These are phyloP conservation scores for Epinephelus malabaricus DNA, from an alignment of 2,797 vertebrate species.

Conservation along the genomic window DNA sequence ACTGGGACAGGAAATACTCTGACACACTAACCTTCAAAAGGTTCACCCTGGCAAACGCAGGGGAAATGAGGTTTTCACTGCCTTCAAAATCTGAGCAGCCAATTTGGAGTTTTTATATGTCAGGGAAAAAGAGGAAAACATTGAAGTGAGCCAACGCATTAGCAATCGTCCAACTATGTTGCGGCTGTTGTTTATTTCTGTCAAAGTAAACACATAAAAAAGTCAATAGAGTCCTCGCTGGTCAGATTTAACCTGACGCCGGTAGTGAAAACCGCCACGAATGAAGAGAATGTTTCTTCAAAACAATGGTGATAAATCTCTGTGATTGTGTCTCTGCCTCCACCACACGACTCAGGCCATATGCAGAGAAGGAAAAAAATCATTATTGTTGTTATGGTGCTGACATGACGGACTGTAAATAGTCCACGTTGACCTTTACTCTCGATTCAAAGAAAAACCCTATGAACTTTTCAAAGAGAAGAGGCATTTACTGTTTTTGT, in stretches of 20 bases:
- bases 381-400: slow-evolving; percentile 73
- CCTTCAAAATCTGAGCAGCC: slow-evolving; percentile 65
- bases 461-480: slow-evolving; percentile 75
- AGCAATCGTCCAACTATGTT: slow-evolving; percentile 80
- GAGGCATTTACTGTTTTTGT: slow-evolving; percentile 81
- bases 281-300: slow-evolving; percentile 79
- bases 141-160: slow-evolving; percentile 73
- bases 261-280: slow-evolving; percentile 78
- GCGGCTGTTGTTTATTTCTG: slow-evolving; percentile 84
- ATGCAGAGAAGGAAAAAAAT: slow-evolving; percentile 44
- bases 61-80: slow-evolving; percentile 72
- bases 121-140: slow-evolving; percentile 71
- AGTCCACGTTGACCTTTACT: slow-evolving; percentile 65
- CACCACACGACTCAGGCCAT: slow-evolving; percentile 67
- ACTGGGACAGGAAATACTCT: slow-evolving; percentile 70
- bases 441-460: slow-evolving; percentile 69
- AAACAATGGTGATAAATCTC: slow-evolving; percentile 79
- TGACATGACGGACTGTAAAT: slow-evolving; percentile 76
- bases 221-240: slow-evolving; percentile 71
- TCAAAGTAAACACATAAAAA: slow-evolving; percentile 85
- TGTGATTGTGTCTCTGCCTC: slow-evolving; percentile 64
- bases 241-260: slow-evolving; percentile 77
- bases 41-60: slow-evolving; percentile 67
- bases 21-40: slow-evolving; percentile 78
- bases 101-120: slow-evolving; percentile 80